Conservation (phyloP, 2,888 invertebrate species). For the Seira sanloemensis region DNA sequence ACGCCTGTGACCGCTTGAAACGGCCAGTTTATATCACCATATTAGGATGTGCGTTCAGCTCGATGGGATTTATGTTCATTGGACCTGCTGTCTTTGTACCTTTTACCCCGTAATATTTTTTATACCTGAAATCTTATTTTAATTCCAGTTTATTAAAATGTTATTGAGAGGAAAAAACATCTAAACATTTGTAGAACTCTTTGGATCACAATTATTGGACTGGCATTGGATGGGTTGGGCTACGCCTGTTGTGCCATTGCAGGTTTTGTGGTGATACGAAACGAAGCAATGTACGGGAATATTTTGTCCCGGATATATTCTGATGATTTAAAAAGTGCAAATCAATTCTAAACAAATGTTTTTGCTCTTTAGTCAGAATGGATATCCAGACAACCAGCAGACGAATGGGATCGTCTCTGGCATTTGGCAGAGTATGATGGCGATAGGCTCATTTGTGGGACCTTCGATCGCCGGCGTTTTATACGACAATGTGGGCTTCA, state of each 20-base stretch:
- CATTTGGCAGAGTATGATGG: neutral
- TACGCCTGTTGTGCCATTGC: conserved; percentile 90
- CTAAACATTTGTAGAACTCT: too few species aligned
- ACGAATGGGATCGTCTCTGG: neutral
- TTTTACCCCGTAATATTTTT: conserved; percentile 80
- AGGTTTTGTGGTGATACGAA: conserved; percentile 91
- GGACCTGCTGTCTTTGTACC: conserved; percentile 89
- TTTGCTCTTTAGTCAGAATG: too few species aligned
- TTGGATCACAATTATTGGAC: conserved; percentile 83
- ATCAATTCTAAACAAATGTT: too few species aligned
- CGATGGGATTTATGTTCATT: conserved; percentile 83
- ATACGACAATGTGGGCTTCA: neutral
- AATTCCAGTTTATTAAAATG: too few species aligned
- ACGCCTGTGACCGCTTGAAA: conserved; percentile 85
- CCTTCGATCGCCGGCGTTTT: neutral
- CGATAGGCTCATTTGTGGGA: neutral
- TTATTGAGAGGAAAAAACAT: too few species aligned
- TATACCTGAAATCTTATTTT: too few species aligned
- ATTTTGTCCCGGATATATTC: too few species aligned
- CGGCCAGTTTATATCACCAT: conserved; percentile 83
- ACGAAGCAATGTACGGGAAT: too few species aligned
- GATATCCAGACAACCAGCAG: neutral
- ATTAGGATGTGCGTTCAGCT: conserved; percentile 82
- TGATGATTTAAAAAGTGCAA: too few species aligned
- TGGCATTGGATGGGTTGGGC: conserved; percentile 89